Evolutionary conservation across 2,113 vertebrate species (phyloP), one percentile per base, ranked within the genome.

Genomic region (Tichodroma muraria): DNA sequence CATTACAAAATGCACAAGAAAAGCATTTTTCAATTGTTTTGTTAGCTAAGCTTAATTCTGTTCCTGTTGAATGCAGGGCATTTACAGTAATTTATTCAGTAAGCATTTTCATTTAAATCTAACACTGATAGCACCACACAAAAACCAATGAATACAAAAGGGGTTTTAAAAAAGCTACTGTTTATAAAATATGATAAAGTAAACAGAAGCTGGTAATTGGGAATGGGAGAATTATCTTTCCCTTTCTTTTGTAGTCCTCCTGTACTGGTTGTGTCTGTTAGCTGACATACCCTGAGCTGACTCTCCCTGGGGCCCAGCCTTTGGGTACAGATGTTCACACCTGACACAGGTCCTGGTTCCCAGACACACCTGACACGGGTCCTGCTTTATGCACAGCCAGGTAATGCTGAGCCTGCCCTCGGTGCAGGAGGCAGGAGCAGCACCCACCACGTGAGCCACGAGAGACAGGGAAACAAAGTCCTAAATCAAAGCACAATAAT

Each of bases 21-120:
- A 82, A 90, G 64, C 82, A 78, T 80, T 92, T 87, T 75, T 70
- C 75, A 68, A 72, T 80, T 89, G 91, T 87, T 91, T 85, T 85
- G 53, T 89, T 84, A 96, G 89, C 72, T 89, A 57, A 94, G 91
- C 89, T 90, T 92, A 91, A 93, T 93, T 94, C 66, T 31, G 66
- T 76, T 87, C 78, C 42, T 25, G 18, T 14, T 88, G 85, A 92
- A 85, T 11, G 82, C 75, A 63, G 71, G 7, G 71, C 87, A 79
- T 63, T 79, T 90, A 69, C 54, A 45, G 88, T 79, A 52, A 96
- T 91, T 89, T 88, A 88, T 69, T 85, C 90, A 24, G 17, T 7
- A 95, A 70, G 61, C 78, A 33, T 81, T 95, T 84, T 72, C 89
- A 91, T 85, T 94, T 94, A 81, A 94, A 95, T 94, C 78, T 68